Evolutionary conservation across 2,113 vertebrate species (phyloP), one percentile per base, ranked within the genome.

Genomic region (Serinus canaria): DNA sequence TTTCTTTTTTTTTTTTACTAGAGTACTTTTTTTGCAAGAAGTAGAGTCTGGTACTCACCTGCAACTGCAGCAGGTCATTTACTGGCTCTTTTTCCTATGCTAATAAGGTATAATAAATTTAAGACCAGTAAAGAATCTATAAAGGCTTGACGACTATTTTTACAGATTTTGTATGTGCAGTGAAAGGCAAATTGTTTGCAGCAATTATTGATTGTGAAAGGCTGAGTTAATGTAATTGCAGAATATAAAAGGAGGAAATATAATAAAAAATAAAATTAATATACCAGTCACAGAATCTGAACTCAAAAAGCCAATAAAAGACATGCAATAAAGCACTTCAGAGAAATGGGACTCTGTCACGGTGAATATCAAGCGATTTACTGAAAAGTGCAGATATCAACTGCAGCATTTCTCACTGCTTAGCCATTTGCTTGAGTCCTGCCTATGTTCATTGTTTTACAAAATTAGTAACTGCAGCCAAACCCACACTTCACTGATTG

Each of bases 121-220:
- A 93, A 83, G 86, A 82, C 44, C 73, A 66, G 80, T 81, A 78
- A 96, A 89, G 86, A 87, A 94, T 93, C 62, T 58, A 78, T 72
- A 73, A 95, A 82, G 83, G 43, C 53, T 81, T 68, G 83, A 93
- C 56, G 53, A 83, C 28, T 59, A 20, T 68, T 75, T 90, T 66
- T 87, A 89, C 66, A 66, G 70, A 79, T 90, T 85, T 91, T 74
- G 49, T 74, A 46, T 39, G 43, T 75, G 62, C 80, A 77, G 53
- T 58, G 86, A 84, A 96, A 97, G 87, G 68, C 81, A 90, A 96
- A 95, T 72, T 90, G 93, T 96, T 96, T 86, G 77, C 66, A 90
- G 73, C 56, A 33, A 64, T 94, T 90, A 84, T 96, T 20, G 50
- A 82, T 72, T 19, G 4, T 59, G 52, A 81, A 91, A 90, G 35